Percentiles rank a stretch among this genome's conserved stretches.
Evolutionary conservation across 2,113 vertebrate genomes (phyloP).

Genomic region (Cromileptes altivelis): DNA sequence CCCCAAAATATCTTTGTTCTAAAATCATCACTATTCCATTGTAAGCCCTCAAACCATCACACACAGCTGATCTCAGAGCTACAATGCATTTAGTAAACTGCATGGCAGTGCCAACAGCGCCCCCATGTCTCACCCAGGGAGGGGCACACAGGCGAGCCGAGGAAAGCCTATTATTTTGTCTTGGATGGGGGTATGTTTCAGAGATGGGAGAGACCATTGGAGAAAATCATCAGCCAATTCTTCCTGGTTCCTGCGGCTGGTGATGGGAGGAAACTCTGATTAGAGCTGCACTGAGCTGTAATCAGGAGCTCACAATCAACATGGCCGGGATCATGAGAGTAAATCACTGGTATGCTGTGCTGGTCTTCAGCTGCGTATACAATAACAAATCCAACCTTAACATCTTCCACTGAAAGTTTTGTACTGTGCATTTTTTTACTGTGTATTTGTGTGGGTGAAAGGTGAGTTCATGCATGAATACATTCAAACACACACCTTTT

Average conservation of each 20-base stretch:
- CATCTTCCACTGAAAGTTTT: neutral
- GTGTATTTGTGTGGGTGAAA: neutral
- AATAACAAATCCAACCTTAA: conserved; percentile 28
- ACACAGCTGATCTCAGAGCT: conserved; percentile 35
- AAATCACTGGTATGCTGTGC: conserved; percentile 43
- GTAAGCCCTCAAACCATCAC: conserved; percentile 44
- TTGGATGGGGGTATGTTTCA: conserved; percentile 53
- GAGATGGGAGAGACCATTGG: conserved; percentile 55
- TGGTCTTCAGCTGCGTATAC: conserved; percentile 32
- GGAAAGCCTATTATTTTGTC: conserved; percentile 65
- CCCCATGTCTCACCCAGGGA: conserved; percentile 47
- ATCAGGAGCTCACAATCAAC: conserved; percentile 70
- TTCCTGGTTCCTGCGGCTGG: conserved; percentile 68
- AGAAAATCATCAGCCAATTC: conserved; percentile 63
- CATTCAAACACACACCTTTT: neutral
- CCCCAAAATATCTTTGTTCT: conserved; percentile 43
- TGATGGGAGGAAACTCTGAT: conserved; percentile 74
- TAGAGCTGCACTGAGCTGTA: conserved; percentile 73
- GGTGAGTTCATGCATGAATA: neutral
- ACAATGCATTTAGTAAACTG: conserved; percentile 52
- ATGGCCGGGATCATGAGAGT: conserved; percentile 54
- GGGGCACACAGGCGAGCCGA: conserved; percentile 15
- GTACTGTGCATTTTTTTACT: too few species aligned
- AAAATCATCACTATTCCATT: conserved; percentile 26
- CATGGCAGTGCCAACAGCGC: conserved; percentile 44